Evolutionary conservation across 2,888 invertebrate species (phyloP).

Genomic region (Sinhomidia bicolor): DNA sequence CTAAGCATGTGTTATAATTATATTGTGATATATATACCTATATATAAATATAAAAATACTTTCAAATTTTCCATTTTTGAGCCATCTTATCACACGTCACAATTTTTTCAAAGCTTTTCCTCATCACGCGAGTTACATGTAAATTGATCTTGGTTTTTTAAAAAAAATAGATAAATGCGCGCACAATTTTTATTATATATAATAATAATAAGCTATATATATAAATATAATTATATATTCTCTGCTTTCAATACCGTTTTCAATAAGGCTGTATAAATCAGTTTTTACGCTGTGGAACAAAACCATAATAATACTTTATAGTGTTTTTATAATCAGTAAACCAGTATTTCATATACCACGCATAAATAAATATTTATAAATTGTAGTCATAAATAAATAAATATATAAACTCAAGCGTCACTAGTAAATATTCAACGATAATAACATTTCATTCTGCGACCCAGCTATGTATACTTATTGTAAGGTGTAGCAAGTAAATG

Average conservation of each 20-base stretch:
- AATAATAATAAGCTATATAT: slow-evolving; percentile 20
- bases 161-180: slow-evolving; percentile 29
- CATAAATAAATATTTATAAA: not conserved
- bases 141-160: too few relatives aligned
- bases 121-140: slow-evolving; percentile 49
- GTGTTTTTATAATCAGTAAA: not conserved
- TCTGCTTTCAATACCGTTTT: slow-evolving; percentile 41
- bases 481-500: not conserved
- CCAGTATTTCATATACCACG: not conserved
- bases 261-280: slow-evolving; percentile 50
- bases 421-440: not conserved
- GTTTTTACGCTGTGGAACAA: slow-evolving; percentile 35
- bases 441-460: not conserved
- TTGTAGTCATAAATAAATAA: not conserved
- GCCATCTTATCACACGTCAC: slow-evolving; percentile 34
- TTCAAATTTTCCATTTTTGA: slow-evolving; percentile 24
- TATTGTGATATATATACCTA: not conserved
- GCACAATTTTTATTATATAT: slow-evolving; percentile 40
- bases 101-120: slow-evolving; percentile 43
- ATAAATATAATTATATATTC: not conserved
- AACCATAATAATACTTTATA: not conserved
- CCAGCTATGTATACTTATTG: not conserved
- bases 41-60: too few relatives aligned
- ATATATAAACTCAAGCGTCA: not conserved
- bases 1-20: slow-evolving; percentile 21